Evolutionary conservation across 2,888 invertebrate genomes (phyloP), one percentile per base, ranked within the genome.

Genomic region (Hemistola chrysoprasaria): DNA sequence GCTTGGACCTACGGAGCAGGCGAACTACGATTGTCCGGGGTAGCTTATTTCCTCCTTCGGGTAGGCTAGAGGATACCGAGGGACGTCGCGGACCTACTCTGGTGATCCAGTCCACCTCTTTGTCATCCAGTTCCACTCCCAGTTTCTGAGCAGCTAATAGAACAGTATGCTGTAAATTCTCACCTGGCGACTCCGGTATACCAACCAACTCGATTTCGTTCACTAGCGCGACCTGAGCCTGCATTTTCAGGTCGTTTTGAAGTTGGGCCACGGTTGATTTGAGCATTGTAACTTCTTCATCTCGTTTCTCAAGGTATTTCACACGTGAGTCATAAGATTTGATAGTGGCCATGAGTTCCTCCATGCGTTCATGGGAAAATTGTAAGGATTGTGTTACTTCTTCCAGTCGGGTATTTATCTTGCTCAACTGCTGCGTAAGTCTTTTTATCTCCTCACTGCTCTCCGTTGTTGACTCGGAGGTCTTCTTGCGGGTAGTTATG

Each of bases 191-290:
- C 9, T 38, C 38, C 5, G 38, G 38, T 7, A 38, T 25, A 1
- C 38, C 38, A 26, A 29, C 8, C 2, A 38, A 1, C 9, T 38
- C 38, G 8, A 31, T 30, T 26, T 38, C 38, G 10, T 38, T 38
- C 6, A 2, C 11, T 3, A 38, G 22, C 5, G 6, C 22, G 6
- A 1, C 1, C 6, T 38, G 38, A 5, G 30, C 25, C 8, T 31
- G 30, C 1, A 1, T 8, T 31, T 5, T 22, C 22, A 11, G 6
- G 22, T n/a, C n/a, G n/a, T n/a, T n/a, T n/a, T n/a, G n/a, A n/a
- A n/a, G n/a, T n/a, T n/a, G n/a, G n/a, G n/a, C n/a, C 1, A 38
- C 21, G 5, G 31, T 30, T 6, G 11, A 3, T 9, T 30, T 10
- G 1, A 38, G 31, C 3, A 11, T 11, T 6, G 27, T 21, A 1